Conservation (phyloP, 2,113 vertebrate genomes). For the Malaclemys terrapin region DNA sequence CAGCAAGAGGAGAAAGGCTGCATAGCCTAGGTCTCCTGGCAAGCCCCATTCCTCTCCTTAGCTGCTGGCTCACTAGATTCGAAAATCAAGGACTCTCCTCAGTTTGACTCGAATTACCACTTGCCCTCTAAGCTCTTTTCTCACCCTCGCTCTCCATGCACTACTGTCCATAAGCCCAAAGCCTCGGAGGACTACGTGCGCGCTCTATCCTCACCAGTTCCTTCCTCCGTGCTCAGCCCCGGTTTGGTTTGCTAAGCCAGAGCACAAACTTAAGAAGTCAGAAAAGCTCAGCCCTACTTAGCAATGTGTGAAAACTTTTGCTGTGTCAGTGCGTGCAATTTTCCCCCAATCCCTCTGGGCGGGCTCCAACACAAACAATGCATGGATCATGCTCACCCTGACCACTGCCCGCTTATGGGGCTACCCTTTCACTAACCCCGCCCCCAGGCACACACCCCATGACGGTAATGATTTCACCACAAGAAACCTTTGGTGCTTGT, state of each 20-base stretch:
- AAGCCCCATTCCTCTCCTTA: neutral
- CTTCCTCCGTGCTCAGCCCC: neutral
- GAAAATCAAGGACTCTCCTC: neutral
- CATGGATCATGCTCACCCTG: fast-evolving
- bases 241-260: fast-evolving
- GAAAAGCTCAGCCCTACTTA: neutral
- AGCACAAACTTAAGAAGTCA: neutral
- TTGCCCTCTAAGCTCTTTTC: neutral
- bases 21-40: neutral
- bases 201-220: fast-evolving
- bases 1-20: neutral
- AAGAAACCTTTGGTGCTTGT: neutral
- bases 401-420: neutral
- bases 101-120: neutral
- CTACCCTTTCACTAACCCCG: neutral
- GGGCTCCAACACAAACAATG: neutral
- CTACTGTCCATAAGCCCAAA: neutral
- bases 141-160: neutral
- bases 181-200: neutral
- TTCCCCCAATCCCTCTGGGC: neutral
- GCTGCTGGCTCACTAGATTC: neutral
- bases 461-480: fast-evolving
- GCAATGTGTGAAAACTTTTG: fast-evolving
- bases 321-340: neutral
- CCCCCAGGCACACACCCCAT: too few relatives aligned